Evolutionary conservation across 2,113 vertebrate species (phyloP).

Genomic region (Prionailurus viverrinus): DNA sequence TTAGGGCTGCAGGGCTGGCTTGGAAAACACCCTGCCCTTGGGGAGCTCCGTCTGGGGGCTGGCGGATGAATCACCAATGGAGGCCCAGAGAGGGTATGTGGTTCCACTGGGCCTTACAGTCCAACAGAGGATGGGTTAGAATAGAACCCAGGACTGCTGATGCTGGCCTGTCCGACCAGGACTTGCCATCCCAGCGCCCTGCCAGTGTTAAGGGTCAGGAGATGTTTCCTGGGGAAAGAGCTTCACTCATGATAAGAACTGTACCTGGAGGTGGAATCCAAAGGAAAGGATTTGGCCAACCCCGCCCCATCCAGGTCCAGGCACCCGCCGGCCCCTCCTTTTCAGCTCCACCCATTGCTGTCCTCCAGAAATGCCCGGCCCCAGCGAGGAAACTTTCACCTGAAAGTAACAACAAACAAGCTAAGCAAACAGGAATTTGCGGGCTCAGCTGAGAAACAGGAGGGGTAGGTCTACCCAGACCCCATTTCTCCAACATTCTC

Average conservation of each 20-base stretch:
- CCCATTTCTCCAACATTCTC: too few species aligned
- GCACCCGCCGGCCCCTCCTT: neutral
- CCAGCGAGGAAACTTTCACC: too few species aligned
- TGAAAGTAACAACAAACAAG: too few species aligned
- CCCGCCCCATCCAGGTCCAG: neutral
- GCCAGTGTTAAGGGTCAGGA: neutral
- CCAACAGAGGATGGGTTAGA: neutral
- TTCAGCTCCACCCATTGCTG: neutral
- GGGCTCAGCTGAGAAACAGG: too few species aligned
- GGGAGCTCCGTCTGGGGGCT: neutral
- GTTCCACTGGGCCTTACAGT: neutral
- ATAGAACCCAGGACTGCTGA: neutral
- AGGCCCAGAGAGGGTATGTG: too few species aligned
- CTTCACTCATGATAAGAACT: neutral
- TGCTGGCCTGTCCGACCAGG: too few species aligned
- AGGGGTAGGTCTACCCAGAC: too few species aligned
- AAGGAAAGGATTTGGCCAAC: neutral
- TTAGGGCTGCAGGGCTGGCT: neutral
- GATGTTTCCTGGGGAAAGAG: neutral
- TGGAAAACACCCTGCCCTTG: neutral
- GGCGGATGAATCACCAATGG: neutral
- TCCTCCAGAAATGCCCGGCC: neutral
- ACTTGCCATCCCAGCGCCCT: neutral
- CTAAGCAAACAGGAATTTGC: too few species aligned
- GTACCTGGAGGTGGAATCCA: neutral